These are phyloP conservation scores for Aphaenogaster floridana DNA, from an alignment of 1,140 invertebrate genomes.

Conservation along the genomic window DNA sequence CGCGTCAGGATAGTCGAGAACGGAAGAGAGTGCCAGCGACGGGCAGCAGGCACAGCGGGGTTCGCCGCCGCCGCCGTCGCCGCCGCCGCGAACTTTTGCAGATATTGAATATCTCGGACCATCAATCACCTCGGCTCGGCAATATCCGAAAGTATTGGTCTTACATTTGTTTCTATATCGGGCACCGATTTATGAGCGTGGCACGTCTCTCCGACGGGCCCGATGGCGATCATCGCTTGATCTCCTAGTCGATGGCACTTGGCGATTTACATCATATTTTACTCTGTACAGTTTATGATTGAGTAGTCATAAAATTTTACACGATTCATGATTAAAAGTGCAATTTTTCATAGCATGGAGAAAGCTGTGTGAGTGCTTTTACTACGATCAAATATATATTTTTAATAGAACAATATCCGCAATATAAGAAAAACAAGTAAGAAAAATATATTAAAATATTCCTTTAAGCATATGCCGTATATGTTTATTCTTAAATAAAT, in stretches of 20 bases:
- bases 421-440: neutral
- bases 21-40: slow-evolving; percentile 57
- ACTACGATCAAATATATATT: neutral
- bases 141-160: slow-evolving; percentile 85
- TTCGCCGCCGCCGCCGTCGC: slow-evolving; percentile 31
- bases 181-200: slow-evolving; percentile 81
- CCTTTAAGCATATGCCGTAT: neutral
- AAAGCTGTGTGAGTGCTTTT: neutral
- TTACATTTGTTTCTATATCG: slow-evolving; percentile 84
- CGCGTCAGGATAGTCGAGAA: slow-evolving; percentile 35
- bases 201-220: slow-evolving; percentile 70
- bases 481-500: slow-evolving; percentile 19
- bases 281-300: slow-evolving; percentile 21
- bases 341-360: slow-evolving; percentile 15
- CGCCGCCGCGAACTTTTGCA: slow-evolving; percentile 79
- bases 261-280: slow-evolving; percentile 37
- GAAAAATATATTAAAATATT: neutral
- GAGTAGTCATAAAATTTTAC: slow-evolving; percentile 6
- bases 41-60: slow-evolving; percentile 49
- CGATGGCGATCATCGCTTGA: slow-evolving; percentile 57
- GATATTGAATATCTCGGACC: slow-evolving; percentile 86
- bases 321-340: neutral
- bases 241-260: slow-evolving; percentile 24
- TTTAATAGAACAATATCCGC: neutral
- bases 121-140: slow-evolving; percentile 82